Evolutionary conservation across 2,113 vertebrate species (phyloP).

Genomic region (Canis aureus): DNA sequence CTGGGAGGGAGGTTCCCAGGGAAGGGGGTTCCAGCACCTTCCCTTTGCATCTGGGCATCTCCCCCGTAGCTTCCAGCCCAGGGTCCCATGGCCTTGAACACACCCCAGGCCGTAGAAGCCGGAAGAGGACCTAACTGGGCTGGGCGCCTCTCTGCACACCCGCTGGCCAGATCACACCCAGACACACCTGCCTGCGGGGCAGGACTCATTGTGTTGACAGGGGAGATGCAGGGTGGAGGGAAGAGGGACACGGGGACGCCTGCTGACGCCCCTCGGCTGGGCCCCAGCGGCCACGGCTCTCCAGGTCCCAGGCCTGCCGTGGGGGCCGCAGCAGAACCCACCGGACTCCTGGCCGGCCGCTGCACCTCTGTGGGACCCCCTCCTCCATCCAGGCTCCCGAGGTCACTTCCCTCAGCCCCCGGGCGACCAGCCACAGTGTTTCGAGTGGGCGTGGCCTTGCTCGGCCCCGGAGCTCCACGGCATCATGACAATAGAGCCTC

Average conservation of each 20-base stretch:
- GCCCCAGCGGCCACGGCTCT: fast-evolving
- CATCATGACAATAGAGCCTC: not conserved
- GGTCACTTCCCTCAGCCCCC: not conserved
- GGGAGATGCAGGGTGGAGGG: not conserved
- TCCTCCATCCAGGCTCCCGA: not conserved
- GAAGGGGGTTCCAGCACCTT: not conserved
- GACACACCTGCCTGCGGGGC: fast-evolving
- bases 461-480: not conserved
- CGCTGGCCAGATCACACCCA: not conserved
- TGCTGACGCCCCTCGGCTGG: fast-evolving
- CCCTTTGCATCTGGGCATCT: not conserved
- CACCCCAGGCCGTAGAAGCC: not conserved
- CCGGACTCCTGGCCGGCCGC: not conserved
- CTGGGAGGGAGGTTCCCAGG: not conserved
- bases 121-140: not conserved
- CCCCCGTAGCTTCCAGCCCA: fast-evolving
- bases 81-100: too few species aligned
- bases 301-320: fast-evolving
- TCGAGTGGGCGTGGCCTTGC: too few species aligned
- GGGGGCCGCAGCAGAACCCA: fast-evolving
- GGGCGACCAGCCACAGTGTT: not conserved
- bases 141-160: fast-evolving
- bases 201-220: not conserved
- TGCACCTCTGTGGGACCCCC: fast-evolving
- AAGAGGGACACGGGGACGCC: fast-evolving